Percentiles rank a stretch among this genome's conserved stretches.
These are phyloP conservation scores for Micronisus gabar DNA, from an alignment of 2,113 vertebrate species.

Conservation along the genomic window DNA sequence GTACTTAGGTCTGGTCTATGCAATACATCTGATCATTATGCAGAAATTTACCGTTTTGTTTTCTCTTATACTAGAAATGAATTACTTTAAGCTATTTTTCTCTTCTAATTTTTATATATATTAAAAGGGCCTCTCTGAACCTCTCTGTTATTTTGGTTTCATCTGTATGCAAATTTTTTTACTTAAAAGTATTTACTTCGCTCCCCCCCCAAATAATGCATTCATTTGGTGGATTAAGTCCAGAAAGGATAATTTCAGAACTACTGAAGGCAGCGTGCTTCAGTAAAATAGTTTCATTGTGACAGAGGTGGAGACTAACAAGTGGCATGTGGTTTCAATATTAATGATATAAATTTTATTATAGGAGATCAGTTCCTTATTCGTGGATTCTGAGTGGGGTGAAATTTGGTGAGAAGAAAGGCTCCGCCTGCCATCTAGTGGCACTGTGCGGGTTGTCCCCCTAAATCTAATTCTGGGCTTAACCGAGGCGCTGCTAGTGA, in stretches of 20 bases:
- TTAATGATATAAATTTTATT: not conserved
- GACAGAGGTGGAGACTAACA: not conserved
- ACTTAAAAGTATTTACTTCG: not conserved
- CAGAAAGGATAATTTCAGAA: not conserved
- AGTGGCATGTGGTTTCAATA: not conserved
- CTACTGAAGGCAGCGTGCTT: not conserved
- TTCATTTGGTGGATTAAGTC: not conserved
- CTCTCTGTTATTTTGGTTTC: not conserved
- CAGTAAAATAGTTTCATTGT: not conserved
- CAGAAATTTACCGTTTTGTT: not conserved
- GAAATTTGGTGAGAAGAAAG: not conserved
- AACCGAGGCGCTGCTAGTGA: not conserved
- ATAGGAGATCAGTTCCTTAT: not conserved
- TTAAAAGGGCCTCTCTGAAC: not conserved
- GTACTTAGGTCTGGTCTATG: not conserved
- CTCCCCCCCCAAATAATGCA: not conserved
- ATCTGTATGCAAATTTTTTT: not conserved
- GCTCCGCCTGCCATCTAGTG: conserved; percentile 74
- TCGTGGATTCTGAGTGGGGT: not conserved
- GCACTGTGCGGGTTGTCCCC: not conserved
- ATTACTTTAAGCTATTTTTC: not conserved
- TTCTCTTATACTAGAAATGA: not conserved
- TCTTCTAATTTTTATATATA: not conserved
- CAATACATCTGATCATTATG: not conserved
- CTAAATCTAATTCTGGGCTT: not conserved